Evolutionary conservation across 1,140 invertebrate species (phyloP).

Genomic region (Monomorium pharaonis): DNA sequence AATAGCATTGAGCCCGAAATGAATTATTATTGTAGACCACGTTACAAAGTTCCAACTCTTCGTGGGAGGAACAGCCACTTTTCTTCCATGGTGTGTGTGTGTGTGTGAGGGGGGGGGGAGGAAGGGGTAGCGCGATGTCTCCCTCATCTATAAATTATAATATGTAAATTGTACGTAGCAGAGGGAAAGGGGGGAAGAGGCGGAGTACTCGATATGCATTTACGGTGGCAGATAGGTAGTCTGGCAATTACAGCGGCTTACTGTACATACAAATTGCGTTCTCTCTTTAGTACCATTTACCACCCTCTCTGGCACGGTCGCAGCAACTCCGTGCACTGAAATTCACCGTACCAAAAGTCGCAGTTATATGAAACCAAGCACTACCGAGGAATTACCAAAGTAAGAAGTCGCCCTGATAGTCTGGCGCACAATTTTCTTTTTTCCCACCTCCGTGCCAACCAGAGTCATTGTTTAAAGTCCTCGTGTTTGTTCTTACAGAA

Average conservation of each 20-base stretch:
- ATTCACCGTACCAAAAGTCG: slow-evolving; percentile 45
- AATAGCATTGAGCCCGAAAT: slow-evolving; percentile 27
- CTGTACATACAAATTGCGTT: slow-evolving; percentile 78
- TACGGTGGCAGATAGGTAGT: slow-evolving; percentile 71
- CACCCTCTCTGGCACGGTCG: slow-evolving; percentile 25
- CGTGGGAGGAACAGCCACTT: slow-evolving; percentile 34
- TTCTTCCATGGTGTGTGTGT: slow-evolving; percentile 9
- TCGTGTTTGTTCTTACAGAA: slow-evolving; percentile 33
- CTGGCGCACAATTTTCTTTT: slow-evolving; percentile 66
- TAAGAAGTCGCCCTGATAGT: slow-evolving; percentile 71
- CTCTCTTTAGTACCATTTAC: slow-evolving; percentile 68
- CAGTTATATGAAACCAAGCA: slow-evolving; percentile 66
- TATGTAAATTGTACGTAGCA: slow-evolving; percentile 73
- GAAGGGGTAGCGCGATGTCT: slow-evolving; percentile 65
- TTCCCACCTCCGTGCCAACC: slow-evolving; percentile 40
- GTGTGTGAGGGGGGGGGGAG: too few species aligned
- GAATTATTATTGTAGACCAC: slow-evolving; percentile 59
- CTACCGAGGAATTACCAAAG: slow-evolving; percentile 71
- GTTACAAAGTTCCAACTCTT: slow-evolving; percentile 34
- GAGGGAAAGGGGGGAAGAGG: slow-evolving; percentile 24
- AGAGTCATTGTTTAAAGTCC: slow-evolving; percentile 12
- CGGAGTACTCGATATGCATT: slow-evolving; percentile 57
- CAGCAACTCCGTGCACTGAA: slow-evolving; percentile 34
- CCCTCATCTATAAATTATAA: slow-evolving; percentile 78
- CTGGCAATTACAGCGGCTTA: slow-evolving; percentile 78